These are phyloP conservation scores for Uloborus plumipes DNA, from an alignment of 2,888 invertebrate genomes.

Conservation along the genomic window DNA sequence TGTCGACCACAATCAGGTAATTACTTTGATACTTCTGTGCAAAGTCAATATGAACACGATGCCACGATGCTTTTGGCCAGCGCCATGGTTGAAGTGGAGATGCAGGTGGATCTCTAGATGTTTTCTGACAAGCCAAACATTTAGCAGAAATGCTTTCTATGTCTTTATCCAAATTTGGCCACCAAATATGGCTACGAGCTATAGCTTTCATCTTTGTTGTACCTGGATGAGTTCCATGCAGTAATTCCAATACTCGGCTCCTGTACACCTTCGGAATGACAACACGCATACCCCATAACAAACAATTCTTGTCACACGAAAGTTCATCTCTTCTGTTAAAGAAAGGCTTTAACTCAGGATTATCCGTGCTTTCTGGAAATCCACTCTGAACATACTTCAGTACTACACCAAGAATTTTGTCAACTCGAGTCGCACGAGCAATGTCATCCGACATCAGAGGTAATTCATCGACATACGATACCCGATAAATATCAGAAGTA, in stretches of 20 bases:
- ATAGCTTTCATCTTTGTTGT: conserved; percentile 21
- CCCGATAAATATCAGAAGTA: too few relatives aligned
- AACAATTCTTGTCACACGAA: conserved; percentile 10
- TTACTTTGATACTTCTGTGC: conserved; percentile 63
- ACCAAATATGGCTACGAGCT: conserved; percentile 19
- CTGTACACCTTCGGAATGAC: conserved; percentile 1
- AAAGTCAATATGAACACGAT: conserved; percentile 13
- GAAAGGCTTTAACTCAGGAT: conserved; percentile 10
- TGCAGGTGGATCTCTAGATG: too few relatives aligned
- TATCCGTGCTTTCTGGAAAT: too few relatives aligned
- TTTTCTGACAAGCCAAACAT: neutral
- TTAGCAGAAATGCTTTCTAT: neutral
- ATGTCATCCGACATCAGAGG: too few relatives aligned
- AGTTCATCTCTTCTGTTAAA: conserved; percentile 12
- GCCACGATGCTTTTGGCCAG: conserved; percentile 7
- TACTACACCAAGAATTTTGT: too few relatives aligned
- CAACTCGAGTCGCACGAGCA: too few relatives aligned
- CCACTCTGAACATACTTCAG: too few relatives aligned
- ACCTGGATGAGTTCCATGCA: conserved; percentile 25
- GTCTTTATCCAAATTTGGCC: conserved; percentile 20
- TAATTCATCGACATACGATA: too few relatives aligned
- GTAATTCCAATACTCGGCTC: neutral
- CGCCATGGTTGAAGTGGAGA: neutral
- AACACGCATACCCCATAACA: conserved; percentile 17
- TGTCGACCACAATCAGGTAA: conserved; percentile 67